phyloP scores from a whole-genome alignment of 2,888 invertebrate genomes.

The Pachydiplax longipennis region DNA sequence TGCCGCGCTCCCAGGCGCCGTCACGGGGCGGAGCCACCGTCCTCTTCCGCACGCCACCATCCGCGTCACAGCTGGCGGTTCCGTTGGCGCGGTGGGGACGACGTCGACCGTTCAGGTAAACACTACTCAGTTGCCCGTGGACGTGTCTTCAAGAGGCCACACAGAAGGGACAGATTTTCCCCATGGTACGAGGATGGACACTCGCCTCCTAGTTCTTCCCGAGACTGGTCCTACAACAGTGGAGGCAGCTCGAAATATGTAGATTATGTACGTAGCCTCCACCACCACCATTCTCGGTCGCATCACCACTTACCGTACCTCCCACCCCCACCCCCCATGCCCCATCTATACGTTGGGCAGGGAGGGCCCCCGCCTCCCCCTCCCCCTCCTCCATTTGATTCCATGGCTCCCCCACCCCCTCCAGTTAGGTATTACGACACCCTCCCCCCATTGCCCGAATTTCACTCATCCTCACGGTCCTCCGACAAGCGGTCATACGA shows the following conservation, averaged over 20 bases:
- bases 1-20: constrained; percentile 56
- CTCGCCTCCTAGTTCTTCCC: constrained; percentile 17
- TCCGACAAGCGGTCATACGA: constrained; percentile 85
- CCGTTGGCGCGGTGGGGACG: constrained; percentile 31
- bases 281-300: background rate
- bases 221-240: constrained; percentile 21
- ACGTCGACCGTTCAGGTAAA: constrained; percentile 15
- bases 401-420: constrained; percentile 66
- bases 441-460: constrained; percentile 76
- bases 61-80: constrained; percentile 23
- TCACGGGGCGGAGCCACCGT: constrained; percentile 37
- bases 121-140: constrained; percentile 28
- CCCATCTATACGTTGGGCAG: constrained; percentile 9
- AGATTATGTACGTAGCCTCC: constrained; percentile 29
- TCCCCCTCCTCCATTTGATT: constrained; percentile 49
- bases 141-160: constrained; percentile 36
- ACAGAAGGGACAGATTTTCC: constrained; percentile 14
- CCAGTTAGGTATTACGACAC: constrained; percentile 74
- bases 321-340: constrained; percentile 2
- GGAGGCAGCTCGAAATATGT: constrained; percentile 3
- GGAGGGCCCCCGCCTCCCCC: constrained; percentile 3
- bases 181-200: constrained; percentile 26
- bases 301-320: background rate
- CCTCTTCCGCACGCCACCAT: background rate
- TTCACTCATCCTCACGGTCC: constrained; percentile 66